phyloP scores from a whole-genome alignment of 2,888 invertebrate species.

The Mythimna vitellina region DNA sequence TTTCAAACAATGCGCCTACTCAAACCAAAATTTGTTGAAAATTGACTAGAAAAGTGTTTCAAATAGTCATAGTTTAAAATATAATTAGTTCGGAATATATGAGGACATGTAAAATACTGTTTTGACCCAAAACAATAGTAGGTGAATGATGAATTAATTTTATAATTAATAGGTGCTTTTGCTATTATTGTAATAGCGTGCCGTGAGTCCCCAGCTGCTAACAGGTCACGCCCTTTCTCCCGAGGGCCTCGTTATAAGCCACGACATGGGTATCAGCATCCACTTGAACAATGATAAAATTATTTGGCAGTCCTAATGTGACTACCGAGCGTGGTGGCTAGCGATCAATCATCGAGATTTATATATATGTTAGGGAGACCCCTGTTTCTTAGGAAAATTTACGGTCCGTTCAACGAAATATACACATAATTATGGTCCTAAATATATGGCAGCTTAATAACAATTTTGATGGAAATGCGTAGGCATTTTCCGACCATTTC shows the following conservation, averaged over 20 bases:
- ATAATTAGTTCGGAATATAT: background rate
- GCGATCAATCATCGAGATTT: slow-evolving; percentile 46
- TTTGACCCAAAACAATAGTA: slow-evolving; percentile 23
- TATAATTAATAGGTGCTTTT: slow-evolving; percentile 36
- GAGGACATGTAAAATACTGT: slow-evolving; percentile 9
- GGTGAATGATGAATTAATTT: slow-evolving; percentile 38
- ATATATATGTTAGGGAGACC: slow-evolving; percentile 6
- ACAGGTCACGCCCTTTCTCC: slow-evolving; percentile 40
- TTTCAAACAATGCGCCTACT: background rate
- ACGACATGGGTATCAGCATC: slow-evolving; percentile 38
- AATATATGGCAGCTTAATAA: slow-evolving; percentile 24
- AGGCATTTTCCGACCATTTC: slow-evolving; percentile 19
- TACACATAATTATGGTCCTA: slow-evolving; percentile 24
- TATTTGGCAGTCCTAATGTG: slow-evolving; percentile 24
- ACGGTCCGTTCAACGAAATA: slow-evolving; percentile 10
- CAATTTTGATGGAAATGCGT: slow-evolving; percentile 5
- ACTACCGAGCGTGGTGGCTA: slow-evolving; percentile 4
- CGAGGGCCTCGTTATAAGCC: slow-evolving; percentile 40
- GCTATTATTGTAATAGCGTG: slow-evolving; percentile 41
- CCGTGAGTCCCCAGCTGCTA: slow-evolving; percentile 30
- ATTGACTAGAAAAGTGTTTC: background rate
- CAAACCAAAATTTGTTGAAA: background rate
- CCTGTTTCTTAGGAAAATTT: slow-evolving; percentile 18
- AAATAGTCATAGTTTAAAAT: background rate
- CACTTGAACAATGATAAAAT: slow-evolving; percentile 36